Percentiles rank a stretch among this genome's conserved stretches.
These are phyloP conservation scores for Calephelis perditalis DNA, from an alignment of 2,888 invertebrate genomes.

Conservation along the genomic window DNA sequence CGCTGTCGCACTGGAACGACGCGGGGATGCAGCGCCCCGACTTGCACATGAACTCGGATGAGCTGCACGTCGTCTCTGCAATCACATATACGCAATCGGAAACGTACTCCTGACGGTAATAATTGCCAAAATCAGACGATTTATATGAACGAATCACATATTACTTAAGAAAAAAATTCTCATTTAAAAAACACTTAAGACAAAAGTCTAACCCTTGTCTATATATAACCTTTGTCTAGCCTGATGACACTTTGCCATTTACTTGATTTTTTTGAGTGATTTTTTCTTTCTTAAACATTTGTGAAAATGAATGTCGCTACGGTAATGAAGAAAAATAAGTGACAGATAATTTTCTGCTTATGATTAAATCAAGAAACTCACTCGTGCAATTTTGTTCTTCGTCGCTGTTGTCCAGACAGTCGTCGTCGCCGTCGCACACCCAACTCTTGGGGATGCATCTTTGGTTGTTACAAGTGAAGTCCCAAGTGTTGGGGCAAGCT, in stretches of 20 bases:
- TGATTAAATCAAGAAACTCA: constrained; percentile 58
- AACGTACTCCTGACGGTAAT: neutral
- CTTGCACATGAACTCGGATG: constrained; percentile 95
- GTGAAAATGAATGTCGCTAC: too few species aligned
- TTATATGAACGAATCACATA: too few species aligned
- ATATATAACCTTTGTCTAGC: too few species aligned
- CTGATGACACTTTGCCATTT: too few species aligned
- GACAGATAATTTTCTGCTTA: neutral
- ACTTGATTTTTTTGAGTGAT: too few species aligned
- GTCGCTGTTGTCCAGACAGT: constrained; percentile 96
- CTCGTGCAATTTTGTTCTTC: constrained; percentile 97
- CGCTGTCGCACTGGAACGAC: constrained; percentile 95
- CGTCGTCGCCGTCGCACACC: constrained; percentile 98
- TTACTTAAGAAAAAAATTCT: too few species aligned
- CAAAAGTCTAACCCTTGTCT: too few species aligned
- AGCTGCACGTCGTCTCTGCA: constrained; percentile 91
- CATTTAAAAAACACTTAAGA: too few species aligned
- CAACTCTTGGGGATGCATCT: constrained; percentile 95
- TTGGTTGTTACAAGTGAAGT: constrained; percentile 96
- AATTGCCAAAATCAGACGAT: too few species aligned
- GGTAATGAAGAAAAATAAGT: too few species aligned
- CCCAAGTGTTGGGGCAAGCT: constrained; percentile 94
- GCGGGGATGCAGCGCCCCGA: constrained; percentile 94
- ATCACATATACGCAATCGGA: constrained; percentile 20
- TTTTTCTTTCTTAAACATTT: too few species aligned